Conservation (phyloP, 2,113 vertebrate species). For the Brachypodius melanocephalos region DNA sequence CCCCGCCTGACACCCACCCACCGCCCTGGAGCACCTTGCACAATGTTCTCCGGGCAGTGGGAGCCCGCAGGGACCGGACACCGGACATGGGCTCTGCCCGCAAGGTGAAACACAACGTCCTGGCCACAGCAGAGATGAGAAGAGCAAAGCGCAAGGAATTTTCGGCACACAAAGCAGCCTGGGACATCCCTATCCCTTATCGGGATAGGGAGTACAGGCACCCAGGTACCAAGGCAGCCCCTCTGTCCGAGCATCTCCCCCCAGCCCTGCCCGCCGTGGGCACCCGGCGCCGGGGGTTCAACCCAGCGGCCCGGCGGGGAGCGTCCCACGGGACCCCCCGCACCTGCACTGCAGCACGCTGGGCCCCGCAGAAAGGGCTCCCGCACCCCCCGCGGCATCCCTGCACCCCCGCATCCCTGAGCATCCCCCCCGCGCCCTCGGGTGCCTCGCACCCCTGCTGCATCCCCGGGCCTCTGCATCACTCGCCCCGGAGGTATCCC, state of each 20-base stretch:
- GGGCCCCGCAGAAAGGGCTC: background rate
- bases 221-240: background rate
- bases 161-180: background rate
- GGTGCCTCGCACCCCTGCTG: background rate
- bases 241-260: fast-evolving
- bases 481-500: too few relatives aligned
- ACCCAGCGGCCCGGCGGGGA: background rate
- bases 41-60: fast-evolving
- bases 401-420: background rate
- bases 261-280: background rate
- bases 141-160: background rate
- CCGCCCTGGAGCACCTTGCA: fast-evolving
- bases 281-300: background rate
- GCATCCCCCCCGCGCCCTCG: background rate
- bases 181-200: fast-evolving
- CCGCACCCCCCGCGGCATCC: background rate
- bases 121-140: fast-evolving
- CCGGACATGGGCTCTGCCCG: fast-evolving
- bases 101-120: background rate
- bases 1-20: background rate
- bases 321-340: background rate
- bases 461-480: background rate
- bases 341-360: background rate
- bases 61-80: background rate
- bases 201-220: fast-evolving